These are phyloP conservation scores for Brachirus orientalis DNA, from an alignment of 2,113 vertebrate species.

Conservation along the genomic window DNA sequence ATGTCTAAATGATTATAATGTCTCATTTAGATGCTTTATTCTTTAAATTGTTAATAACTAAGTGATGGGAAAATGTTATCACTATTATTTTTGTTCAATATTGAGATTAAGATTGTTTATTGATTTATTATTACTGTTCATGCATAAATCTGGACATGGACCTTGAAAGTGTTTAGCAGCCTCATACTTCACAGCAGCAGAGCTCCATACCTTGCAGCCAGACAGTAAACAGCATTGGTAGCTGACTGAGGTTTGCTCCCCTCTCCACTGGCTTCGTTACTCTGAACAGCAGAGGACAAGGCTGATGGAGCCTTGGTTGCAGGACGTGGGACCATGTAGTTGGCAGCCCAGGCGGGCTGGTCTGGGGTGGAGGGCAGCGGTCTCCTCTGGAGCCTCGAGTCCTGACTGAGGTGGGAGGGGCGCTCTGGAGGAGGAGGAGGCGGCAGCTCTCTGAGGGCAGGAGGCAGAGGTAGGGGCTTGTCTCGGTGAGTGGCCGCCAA, in stretches of 20 bases:
- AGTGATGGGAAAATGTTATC: too few relatives aligned
- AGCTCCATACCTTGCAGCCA: constrained; percentile 86
- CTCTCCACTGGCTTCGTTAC: constrained; percentile 68
- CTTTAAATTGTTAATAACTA: too few relatives aligned
- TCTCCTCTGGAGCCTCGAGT: constrained; percentile 88
- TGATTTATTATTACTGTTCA: too few relatives aligned
- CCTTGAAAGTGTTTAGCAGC: too few relatives aligned
- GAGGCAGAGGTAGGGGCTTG: constrained; percentile 94
- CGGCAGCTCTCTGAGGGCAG: constrained; percentile 90
- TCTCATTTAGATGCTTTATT: too few relatives aligned
- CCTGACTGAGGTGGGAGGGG: constrained; percentile 80
- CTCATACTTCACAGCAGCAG: too few relatives aligned
- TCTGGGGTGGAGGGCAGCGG: constrained; percentile 92
- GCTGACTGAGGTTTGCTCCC: constrained; percentile 89
- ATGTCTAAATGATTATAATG: neutral
- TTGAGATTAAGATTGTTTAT: too few relatives aligned
- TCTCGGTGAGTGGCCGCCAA: constrained; percentile 89
- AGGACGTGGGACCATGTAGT: constrained; percentile 87
- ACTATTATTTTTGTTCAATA: too few relatives aligned
- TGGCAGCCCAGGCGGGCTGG: constrained; percentile 85
- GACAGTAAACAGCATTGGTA: constrained; percentile 92
- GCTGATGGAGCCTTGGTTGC: constrained; percentile 81
- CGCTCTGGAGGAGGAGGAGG: constrained; percentile 93
- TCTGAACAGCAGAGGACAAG: constrained; percentile 50
- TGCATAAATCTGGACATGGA: too few relatives aligned